These are phyloP conservation scores for Actinia equina DNA, from an alignment of 64 coral and sea anemone species.

Conservation along the genomic window DNA sequence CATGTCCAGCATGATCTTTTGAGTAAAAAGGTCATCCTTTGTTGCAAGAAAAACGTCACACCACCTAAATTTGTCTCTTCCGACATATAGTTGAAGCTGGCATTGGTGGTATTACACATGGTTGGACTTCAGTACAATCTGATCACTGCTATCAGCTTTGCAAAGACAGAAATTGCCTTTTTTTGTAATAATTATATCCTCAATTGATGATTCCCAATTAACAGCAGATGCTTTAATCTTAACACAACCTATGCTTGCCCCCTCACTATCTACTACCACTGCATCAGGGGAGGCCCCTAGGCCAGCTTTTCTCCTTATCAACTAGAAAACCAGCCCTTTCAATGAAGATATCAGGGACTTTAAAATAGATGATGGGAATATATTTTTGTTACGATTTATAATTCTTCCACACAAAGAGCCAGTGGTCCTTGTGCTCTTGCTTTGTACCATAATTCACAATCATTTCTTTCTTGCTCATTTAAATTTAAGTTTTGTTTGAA, in stretches of 20 bases:
- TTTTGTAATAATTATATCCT: neutral
- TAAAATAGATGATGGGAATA: conserved; percentile 21
- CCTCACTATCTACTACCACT: neutral
- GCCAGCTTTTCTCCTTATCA: conserved; percentile 9
- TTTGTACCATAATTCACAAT: neutral
- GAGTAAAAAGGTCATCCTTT: conserved; percentile 27
- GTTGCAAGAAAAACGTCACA: conserved; percentile 18
- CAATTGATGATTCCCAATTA: neutral
- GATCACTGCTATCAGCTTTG: conserved; percentile 1
- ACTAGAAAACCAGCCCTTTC: conserved; percentile 22
- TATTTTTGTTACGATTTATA: conserved; percentile 13
- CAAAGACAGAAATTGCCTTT: conserved; percentile 14
- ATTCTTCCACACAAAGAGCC: conserved; percentile 28
- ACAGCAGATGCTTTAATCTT: neutral
- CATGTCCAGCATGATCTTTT: conserved; percentile 33
- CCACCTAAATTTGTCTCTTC: conserved; percentile 31
- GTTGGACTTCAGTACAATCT: neutral
- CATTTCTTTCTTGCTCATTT: conserved; percentile 30
- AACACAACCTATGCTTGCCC: conserved; percentile 6
- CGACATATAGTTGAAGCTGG: conserved; percentile 25
- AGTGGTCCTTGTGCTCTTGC: conserved; percentile 5
- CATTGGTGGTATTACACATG: conserved; percentile 37
- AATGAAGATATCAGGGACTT: conserved; percentile 23
- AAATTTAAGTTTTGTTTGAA: conserved; percentile 17
- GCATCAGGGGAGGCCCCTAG: conserved; percentile 32